Evolutionary conservation across 2,797 vertebrate species (phyloP).

Genomic region (Macropodus opercularis): DNA sequence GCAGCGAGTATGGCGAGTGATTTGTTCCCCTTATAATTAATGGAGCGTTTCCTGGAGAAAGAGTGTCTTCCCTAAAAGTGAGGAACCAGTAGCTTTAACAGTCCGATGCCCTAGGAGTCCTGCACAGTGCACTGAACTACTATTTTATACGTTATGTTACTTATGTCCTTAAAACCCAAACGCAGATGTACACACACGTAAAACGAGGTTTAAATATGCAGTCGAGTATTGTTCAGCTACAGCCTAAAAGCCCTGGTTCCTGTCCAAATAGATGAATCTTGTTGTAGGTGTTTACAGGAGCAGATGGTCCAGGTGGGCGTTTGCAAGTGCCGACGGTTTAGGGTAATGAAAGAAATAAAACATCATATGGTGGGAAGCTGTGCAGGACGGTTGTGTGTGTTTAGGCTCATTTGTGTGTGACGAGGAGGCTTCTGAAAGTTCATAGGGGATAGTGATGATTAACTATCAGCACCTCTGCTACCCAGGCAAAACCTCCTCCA

Average conservation of each 20-base stretch:
- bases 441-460: conserved; percentile 41
- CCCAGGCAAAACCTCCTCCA: conserved; percentile 57
- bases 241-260: conserved; percentile 17
- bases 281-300: conserved; percentile 40
- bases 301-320: conserved; percentile 66
- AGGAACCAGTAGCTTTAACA: neutral
- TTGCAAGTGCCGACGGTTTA: conserved; percentile 28
- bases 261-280: conserved; percentile 6
- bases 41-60: conserved; percentile 17
- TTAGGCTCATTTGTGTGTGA: conserved; percentile 4
- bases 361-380: conserved; percentile 23
- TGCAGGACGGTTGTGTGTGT: conserved; percentile 7
- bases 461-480: conserved; percentile 52
- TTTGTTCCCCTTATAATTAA: conserved; percentile 33
- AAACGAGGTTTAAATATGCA: neutral
- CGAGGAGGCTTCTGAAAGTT: conserved; percentile 35
- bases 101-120: neutral
- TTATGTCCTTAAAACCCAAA: neutral
- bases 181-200: neutral
- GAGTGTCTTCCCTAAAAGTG: neutral
- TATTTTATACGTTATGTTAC: neutral
- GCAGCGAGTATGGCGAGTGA: conserved; percentile 33
- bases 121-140: neutral
- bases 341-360: conserved; percentile 49
- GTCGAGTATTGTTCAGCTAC: neutral